These are phyloP conservation scores for Drosophila austrosaltans DNA, from an alignment of 2,888 invertebrate genomes.

Conservation along the genomic window DNA sequence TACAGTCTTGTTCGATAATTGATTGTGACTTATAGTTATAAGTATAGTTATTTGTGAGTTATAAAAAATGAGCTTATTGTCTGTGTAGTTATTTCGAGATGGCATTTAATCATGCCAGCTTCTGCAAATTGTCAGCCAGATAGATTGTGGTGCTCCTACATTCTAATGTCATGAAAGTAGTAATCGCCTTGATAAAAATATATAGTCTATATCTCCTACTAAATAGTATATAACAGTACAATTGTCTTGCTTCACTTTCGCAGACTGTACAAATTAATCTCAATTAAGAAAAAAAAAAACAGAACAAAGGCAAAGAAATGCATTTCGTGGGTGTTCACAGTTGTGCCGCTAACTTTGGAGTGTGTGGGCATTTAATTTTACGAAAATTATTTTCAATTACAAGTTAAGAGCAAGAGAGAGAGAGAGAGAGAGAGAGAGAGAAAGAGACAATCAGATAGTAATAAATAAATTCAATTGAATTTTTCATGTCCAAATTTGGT, in stretches of 20 bases:
- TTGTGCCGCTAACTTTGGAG: background rate
- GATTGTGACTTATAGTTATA: no score
- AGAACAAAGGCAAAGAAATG: background rate
- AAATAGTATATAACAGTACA: no score
- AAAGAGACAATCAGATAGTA: slow-evolving; percentile 5
- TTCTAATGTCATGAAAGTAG: no score
- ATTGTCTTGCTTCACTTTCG: background rate
- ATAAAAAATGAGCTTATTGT: no score
- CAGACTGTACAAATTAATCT: slow-evolving; percentile 25
- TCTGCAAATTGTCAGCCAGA: no score
- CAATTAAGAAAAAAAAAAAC: slow-evolving; percentile 7
- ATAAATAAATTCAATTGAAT: slow-evolving; percentile 63
- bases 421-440: background rate
- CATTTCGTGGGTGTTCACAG: slow-evolving; percentile 12
- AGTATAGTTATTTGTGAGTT: no score
- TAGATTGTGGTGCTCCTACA: no score
- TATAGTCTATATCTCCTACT: no score
- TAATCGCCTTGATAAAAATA: no score
- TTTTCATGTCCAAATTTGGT: slow-evolving; percentile 70
- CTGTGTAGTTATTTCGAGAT: no score
- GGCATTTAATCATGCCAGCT: no score
- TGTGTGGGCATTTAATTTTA: background rate
- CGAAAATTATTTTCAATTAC: slow-evolving; percentile 47
- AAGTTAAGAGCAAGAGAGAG: background rate
- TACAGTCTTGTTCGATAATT: no score